These are phyloP conservation scores for Ectropis grisescens DNA, from an alignment of 1,140 invertebrate species.

Conservation along the genomic window DNA sequence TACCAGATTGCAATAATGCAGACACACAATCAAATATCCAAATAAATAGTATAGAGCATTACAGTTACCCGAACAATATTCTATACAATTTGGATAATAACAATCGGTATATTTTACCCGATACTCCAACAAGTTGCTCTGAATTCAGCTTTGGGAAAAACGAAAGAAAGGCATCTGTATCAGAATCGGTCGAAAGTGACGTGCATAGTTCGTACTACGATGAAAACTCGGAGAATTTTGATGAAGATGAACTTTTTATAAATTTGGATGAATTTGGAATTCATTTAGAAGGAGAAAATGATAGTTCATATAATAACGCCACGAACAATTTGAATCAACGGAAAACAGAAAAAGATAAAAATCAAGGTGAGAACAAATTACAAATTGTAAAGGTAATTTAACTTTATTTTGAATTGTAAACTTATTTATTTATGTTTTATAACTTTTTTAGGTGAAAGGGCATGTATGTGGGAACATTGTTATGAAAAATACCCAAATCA, in stretches of 20 bases:
- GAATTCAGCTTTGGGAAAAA: conserved; percentile 53
- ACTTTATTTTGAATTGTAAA: no score
- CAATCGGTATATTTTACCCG: conserved; percentile 44
- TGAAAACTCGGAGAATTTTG: conserved; percentile 53
- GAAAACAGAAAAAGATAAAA: conserved; percentile 6
- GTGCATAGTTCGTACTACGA: conserved; percentile 56
- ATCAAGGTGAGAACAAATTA: conserved; percentile 27
- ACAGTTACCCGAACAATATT: conserved; percentile 61
- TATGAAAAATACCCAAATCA: conserved; percentile 83
- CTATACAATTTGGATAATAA: conserved; percentile 45
- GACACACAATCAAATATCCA: conserved; percentile 18
- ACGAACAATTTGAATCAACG: background rate
- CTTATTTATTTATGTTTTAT: no score
- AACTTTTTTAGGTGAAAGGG: conserved; percentile 54
- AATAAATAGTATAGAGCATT: conserved; percentile 55
- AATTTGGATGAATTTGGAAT: conserved; percentile 58
- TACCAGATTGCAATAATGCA: conserved; percentile 23
- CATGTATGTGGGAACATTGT: conserved; percentile 90
- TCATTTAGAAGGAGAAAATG: conserved; percentile 36
- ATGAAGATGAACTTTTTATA: conserved; percentile 57
- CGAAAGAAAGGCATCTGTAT: conserved; percentile 46
- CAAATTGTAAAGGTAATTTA: no score
- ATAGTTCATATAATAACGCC: conserved; percentile 9
- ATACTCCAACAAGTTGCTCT: conserved; percentile 54
- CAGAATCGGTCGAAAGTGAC: conserved; percentile 55